These are phyloP conservation scores for Metaphire vulgaris DNA, from an alignment of 1,140 invertebrate species.

Conservation along the genomic window DNA sequence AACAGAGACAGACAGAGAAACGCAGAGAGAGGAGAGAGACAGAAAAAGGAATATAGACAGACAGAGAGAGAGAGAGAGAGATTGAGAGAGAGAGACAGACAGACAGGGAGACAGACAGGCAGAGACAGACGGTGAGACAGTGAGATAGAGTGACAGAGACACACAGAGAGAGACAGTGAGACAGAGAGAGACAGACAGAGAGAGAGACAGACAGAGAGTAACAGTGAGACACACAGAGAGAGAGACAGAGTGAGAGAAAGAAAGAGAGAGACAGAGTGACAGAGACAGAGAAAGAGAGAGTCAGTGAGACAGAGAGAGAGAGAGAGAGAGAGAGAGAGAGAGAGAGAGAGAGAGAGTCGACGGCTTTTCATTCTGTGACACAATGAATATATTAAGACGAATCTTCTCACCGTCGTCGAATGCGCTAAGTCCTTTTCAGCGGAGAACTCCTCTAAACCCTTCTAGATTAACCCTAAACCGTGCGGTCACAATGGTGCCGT, in stretches of 20 bases:
- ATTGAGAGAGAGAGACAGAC: constrained; percentile 2
- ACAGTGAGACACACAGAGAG: constrained; percentile 1
- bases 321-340: neutral
- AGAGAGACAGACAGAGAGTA: constrained; percentile 17
- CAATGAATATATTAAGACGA: too few relatives aligned
- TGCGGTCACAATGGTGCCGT: too few relatives aligned
- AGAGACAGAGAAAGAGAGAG: constrained; percentile 13
- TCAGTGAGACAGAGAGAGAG: neutral
- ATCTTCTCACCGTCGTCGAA: too few relatives aligned
- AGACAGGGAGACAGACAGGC: constrained; percentile 14
- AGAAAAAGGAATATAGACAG: neutral
- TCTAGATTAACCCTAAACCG: too few relatives aligned
- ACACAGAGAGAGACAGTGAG: neutral
- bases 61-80: neutral
- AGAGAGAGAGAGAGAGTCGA: neutral
- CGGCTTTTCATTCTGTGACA: too few relatives aligned
- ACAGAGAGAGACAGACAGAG: constrained; percentile 7
- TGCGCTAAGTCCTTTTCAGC: too few relatives aligned
- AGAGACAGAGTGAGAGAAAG: neutral
- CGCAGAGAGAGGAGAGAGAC: neutral
- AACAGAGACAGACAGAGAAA: neutral
- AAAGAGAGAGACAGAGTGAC: neutral
- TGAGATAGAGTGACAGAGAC: constrained; percentile 1
- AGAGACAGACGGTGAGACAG: constrained; percentile 6
- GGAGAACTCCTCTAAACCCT: too few relatives aligned